Evolutionary conservation across 2,797 vertebrate genomes (phyloP).

Genomic region (Buphagus erythrorhynchus): DNA sequence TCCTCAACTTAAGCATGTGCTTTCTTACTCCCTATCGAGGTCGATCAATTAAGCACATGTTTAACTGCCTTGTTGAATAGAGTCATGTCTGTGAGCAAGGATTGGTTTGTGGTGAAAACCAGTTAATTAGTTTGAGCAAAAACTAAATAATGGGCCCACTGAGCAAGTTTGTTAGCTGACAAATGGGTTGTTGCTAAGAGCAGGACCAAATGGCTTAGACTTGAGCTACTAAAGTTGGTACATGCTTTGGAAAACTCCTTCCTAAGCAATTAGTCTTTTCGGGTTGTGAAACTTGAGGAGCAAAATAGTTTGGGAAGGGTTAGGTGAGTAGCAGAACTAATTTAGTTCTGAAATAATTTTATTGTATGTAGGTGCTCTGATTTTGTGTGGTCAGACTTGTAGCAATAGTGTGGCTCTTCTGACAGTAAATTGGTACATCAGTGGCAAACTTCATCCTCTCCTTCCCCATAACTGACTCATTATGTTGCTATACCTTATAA

Average conservation of each 20-base stretch:
- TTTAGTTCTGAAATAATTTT: background rate
- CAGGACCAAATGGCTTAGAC: background rate
- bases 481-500: background rate
- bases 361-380: background rate
- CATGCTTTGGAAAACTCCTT: background rate
- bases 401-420: background rate
- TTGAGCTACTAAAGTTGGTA: background rate
- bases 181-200: background rate
- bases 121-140: conserved; percentile 3
- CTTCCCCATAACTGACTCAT: background rate
- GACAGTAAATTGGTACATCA: background rate
- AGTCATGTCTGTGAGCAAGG: background rate
- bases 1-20: background rate
- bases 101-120: background rate
- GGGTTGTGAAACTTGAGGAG: background rate
- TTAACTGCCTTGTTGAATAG: conserved; percentile 25
- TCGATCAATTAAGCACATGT: background rate
- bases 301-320: background rate
- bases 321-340: background rate
- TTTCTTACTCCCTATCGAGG: background rate
- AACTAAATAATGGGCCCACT: background rate
- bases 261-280: background rate
- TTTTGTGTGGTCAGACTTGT: background rate
- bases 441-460: background rate
- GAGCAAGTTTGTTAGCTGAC: conserved; percentile 2